Percentiles rank a stretch among this genome's conserved stretches.
Evolutionary conservation across 2,113 vertebrate genomes (phyloP).

Genomic region (Choloepus hoffmanni): DNA sequence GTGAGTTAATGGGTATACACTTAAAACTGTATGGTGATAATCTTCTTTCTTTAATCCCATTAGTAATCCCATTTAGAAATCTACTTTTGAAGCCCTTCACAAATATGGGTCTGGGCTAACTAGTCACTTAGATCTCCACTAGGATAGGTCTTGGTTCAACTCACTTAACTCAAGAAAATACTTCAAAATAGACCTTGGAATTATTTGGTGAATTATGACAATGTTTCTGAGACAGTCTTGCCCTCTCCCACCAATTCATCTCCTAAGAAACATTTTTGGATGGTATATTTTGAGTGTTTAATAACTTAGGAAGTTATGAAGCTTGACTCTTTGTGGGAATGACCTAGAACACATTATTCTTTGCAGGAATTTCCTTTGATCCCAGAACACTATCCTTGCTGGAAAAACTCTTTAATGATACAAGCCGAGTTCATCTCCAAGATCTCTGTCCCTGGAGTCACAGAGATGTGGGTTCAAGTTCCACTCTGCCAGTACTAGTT

Average conservation of each 20-base stretch:
- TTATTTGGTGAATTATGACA: neutral
- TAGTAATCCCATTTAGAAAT: neutral
- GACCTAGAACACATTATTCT: neutral
- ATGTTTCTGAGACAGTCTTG: neutral
- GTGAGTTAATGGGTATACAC: neutral
- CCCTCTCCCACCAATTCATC: neutral
- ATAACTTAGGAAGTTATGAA: neutral
- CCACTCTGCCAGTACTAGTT: neutral
- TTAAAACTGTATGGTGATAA: neutral
- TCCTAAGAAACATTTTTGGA: neutral
- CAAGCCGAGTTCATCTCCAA: neutral
- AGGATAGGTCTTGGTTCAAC: neutral
- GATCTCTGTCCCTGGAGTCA: neutral
- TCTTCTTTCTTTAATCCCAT: neutral
- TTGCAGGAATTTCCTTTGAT: neutral
- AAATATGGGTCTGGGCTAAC: neutral
- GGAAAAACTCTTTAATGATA: neutral
- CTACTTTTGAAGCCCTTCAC: neutral
- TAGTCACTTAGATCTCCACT: neutral
- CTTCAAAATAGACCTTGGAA: neutral
- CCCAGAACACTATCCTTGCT: neutral
- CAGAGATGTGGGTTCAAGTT: neutral
- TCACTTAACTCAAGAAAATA: neutral
- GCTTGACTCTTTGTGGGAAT: neutral
- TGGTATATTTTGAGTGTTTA: neutral